phyloP scores from a whole-genome alignment of 2,888 invertebrate genomes.

The Andrena haemorrhoa region DNA sequence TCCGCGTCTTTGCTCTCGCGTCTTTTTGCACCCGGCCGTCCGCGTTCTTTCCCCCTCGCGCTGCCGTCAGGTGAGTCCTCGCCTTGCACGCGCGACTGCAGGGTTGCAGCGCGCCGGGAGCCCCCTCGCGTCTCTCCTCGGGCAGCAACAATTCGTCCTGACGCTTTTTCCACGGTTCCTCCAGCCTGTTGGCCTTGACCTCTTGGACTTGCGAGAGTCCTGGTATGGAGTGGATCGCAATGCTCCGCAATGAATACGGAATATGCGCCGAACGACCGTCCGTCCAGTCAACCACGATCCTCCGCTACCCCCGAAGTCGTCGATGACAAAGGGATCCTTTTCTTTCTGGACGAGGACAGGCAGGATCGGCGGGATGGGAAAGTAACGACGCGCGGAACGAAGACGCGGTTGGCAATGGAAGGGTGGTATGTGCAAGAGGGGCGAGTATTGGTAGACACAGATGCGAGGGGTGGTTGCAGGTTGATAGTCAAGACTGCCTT shows the following conservation, averaged over 20 bases:
- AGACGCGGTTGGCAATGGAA: slow-evolving; percentile 44
- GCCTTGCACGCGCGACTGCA: slow-evolving; percentile 37
- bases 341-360: slow-evolving; percentile 24
- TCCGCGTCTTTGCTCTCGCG: slow-evolving; percentile 36
- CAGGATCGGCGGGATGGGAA: slow-evolving; percentile 65
- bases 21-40: slow-evolving; percentile 29
- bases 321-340: slow-evolving; percentile 17
- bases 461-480: slow-evolving; percentile 68
- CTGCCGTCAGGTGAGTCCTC: slow-evolving; percentile 8
- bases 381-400: slow-evolving; percentile 58
- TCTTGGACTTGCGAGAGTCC: neutral
- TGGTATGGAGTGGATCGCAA: neutral
- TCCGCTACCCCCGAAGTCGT: slow-evolving; percentile 1
- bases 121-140: neutral
- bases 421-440: slow-evolving; percentile 65
- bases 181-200: slow-evolving; percentile 35
- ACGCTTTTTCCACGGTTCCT: neutral
- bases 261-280: neutral
- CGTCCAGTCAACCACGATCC: slow-evolving; percentile 1
- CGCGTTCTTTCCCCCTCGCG: slow-evolving; percentile 20
- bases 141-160: neutral
- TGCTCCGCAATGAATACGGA: neutral
- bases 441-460: slow-evolving; percentile 67
- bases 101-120: neutral
- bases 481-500: slow-evolving; percentile 77